Conservation (phyloP, 2,888 invertebrate species). For the Oscheius sp. region DNA sequence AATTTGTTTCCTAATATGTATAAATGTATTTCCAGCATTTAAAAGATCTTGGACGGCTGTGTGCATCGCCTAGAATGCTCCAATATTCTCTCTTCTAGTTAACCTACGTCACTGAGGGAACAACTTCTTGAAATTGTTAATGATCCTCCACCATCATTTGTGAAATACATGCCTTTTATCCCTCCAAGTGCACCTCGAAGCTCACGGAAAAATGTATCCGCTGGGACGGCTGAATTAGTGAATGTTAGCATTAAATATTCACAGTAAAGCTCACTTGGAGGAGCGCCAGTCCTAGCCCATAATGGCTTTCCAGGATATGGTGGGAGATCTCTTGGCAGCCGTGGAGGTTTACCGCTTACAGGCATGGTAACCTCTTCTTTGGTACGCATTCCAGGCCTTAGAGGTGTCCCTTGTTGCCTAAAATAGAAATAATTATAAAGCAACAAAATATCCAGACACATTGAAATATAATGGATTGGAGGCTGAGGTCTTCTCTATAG, state of each 20-base stretch:
- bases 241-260: neutral
- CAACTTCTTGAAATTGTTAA: conserved; percentile 17
- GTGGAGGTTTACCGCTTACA: neutral
- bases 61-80: neutral
- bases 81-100: no score
- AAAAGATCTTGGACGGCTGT: conserved; percentile 20
- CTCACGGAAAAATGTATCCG: conserved; percentile 8
- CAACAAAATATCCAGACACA: neutral
- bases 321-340: conserved; percentile 1
- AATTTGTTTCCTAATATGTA: conserved; percentile 5
- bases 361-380: neutral
- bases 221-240: conserved; percentile 9
- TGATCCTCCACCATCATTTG: conserved; percentile 22
- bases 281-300: neutral
- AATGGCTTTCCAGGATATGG: conserved; percentile 25
- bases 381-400: conserved; percentile 8
- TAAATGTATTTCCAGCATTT: conserved; percentile 19
- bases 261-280: conserved; percentile 4
- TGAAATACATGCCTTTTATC: conserved; percentile 23
- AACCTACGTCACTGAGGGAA: conserved; percentile 16
- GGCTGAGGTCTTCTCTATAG: conserved; percentile 30
- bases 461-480: conserved; percentile 29
- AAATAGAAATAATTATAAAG: neutral
- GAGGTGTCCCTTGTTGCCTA: conserved; percentile 15
- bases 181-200: conserved; percentile 31